A percentile compares a stretch with the other conserved stretches of the same genome.
phyloP scores from a whole-genome alignment of 2,113 vertebrate genomes.

The Aix galericulata region DNA sequence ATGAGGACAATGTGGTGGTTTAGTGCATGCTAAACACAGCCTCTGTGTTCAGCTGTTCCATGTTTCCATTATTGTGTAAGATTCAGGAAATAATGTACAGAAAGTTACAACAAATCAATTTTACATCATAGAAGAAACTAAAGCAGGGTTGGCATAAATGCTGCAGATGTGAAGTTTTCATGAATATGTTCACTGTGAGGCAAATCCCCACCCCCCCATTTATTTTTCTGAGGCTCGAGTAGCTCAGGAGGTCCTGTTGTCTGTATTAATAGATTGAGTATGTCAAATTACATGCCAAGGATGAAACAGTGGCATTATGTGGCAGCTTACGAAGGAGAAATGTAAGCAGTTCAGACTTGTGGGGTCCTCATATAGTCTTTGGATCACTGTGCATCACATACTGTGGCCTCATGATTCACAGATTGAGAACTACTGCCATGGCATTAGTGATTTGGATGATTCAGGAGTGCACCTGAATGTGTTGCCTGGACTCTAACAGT shows the following conservation, averaged over 20 bases:
- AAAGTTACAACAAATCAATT: background rate
- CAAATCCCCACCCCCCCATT: background rate
- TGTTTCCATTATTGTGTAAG: background rate
- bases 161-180: background rate
- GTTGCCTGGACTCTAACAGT: background rate
- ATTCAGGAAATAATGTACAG: background rate
- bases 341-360: background rate
- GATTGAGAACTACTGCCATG: fast-evolving
- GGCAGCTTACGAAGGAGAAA: background rate
- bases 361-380: background rate
- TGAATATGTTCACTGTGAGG: background rate
- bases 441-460: background rate
- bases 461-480: fast-evolving
- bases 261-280: background rate
- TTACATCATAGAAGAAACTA: background rate
- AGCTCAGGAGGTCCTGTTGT: background rate
- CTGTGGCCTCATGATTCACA: fast-evolving
- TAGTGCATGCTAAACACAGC: background rate
- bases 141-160: background rate
- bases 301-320: background rate
- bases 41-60: background rate
- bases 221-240: background rate
- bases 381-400: fast-evolving
- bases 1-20: background rate
- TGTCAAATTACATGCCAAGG: background rate